phyloP scores from a whole-genome alignment of 2,113 vertebrate species.

The Emydura subglobosa region DNA sequence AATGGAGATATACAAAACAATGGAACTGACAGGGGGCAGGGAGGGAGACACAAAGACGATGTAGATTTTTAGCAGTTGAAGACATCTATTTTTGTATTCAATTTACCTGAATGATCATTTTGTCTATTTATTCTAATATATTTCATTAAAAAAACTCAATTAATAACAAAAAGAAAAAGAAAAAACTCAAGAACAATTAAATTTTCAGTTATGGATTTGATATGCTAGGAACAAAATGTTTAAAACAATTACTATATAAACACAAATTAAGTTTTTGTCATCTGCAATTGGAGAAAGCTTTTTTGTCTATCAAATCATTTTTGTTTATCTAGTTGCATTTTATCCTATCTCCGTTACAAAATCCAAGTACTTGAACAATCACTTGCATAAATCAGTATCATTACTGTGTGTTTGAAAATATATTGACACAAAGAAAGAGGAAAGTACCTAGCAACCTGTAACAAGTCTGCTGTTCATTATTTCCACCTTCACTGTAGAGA shows the following conservation, averaged over 20 bases:
- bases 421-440: not conserved
- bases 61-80: not conserved
- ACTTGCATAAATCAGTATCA: not conserved
- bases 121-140: not conserved
- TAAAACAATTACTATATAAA: not conserved
- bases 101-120: not conserved
- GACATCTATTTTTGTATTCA: not conserved
- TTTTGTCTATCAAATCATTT: not conserved
- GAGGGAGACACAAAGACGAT: not conserved
- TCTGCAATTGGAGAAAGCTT: not conserved
- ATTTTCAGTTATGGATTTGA: not conserved
- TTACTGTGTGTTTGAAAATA: not conserved
- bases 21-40: not conserved
- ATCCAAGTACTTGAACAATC: not conserved
- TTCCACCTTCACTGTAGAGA: not conserved
- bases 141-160: too few relatives aligned
- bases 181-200: not conserved
- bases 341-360: not conserved
- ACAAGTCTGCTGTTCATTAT: slow-evolving; percentile 45
- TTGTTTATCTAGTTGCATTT: not conserved
- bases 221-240: not conserved
- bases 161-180: too few relatives aligned
- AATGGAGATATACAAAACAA: not conserved
- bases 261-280: slow-evolving; percentile 2
- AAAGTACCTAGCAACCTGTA: not conserved